phyloP scores from a whole-genome alignment of 2,797 vertebrate species.

The Triplophysa yarkandensis region DNA sequence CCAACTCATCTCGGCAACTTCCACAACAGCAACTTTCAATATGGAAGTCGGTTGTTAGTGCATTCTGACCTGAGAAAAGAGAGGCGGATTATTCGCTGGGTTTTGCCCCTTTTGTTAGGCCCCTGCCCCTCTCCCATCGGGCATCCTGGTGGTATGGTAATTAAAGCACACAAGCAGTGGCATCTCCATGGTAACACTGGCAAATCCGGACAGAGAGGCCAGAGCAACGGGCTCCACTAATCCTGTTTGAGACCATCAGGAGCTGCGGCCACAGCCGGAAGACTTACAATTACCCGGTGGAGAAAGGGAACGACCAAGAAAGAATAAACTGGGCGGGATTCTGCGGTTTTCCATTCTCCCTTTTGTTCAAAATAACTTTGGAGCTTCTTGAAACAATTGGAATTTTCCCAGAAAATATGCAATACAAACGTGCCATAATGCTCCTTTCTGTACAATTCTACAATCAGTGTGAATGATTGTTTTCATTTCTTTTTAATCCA shows the following conservation, averaged over 20 bases:
- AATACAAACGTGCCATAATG: not conserved
- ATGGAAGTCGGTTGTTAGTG: constrained; percentile 16
- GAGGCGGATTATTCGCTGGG: constrained; percentile 66
- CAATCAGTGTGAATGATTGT: not conserved
- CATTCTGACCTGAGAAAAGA: constrained; percentile 61
- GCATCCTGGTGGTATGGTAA: constrained; percentile 80
- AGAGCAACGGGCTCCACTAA: constrained; percentile 74
- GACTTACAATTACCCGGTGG: constrained; percentile 68
- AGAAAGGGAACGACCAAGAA: constrained; percentile 59
- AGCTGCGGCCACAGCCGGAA: constrained; percentile 70
- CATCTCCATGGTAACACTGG: constrained; percentile 72
- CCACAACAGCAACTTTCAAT: too few species aligned
- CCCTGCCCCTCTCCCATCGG: constrained; percentile 62
- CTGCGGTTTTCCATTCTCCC: not conserved
- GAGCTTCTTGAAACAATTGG: not conserved
- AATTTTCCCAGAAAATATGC: not conserved
- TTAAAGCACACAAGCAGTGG: constrained; percentile 75
- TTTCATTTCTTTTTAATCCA: not conserved
- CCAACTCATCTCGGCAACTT: not conserved
- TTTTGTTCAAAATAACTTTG: constrained; percentile 33
- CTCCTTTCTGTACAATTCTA: not conserved
- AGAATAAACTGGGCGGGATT: constrained; percentile 6
- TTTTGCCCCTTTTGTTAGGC: constrained; percentile 43
- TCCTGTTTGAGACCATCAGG: constrained; percentile 78
- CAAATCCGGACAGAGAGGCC: constrained; percentile 74